A percentile compares a stretch with the other conserved stretches of the same genome.
These are phyloP conservation scores for Cheiracanthium punctorium DNA, from an alignment of 2,888 invertebrate species.

Conservation along the genomic window DNA sequence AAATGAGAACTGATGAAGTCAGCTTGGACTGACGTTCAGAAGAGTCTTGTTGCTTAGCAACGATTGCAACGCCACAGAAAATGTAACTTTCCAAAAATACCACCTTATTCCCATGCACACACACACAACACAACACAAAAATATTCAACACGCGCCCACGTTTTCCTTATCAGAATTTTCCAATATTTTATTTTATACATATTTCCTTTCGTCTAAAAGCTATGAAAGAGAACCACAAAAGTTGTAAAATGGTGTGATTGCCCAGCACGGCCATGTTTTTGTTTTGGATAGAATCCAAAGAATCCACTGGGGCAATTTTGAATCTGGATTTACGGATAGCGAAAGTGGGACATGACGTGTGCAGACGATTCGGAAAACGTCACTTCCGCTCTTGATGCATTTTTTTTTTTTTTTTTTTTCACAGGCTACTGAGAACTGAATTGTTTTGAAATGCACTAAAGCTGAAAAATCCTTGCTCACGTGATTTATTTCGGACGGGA, in stretches of 20 bases:
- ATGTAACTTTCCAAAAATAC: slow-evolving; percentile 45
- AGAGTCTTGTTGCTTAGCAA: slow-evolving; percentile 46
- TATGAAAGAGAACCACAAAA: background rate
- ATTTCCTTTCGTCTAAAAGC: background rate
- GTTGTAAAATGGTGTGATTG: slow-evolving; percentile 8
- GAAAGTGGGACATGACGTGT: slow-evolving; percentile 64
- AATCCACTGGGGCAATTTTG: slow-evolving; percentile 43
- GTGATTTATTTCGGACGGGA: no score
- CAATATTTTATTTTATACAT: no score
- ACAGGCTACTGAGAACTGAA: no score
- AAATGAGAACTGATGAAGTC: slow-evolving; percentile 45
- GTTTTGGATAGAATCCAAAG: slow-evolving; percentile 55
- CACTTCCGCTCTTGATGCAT: slow-evolving; percentile 33
- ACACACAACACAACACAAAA: no score
- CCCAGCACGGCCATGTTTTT: slow-evolving; percentile 17
- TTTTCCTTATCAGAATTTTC: background rate
- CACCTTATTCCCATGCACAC: slow-evolving; percentile 12
- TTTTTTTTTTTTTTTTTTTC: no score
- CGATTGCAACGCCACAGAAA: slow-evolving; percentile 55
- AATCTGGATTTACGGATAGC: slow-evolving; percentile 44
- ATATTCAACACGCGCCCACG: no score
- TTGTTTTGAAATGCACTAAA: no score
- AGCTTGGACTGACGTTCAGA: slow-evolving; percentile 39
- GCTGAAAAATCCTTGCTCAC: no score
- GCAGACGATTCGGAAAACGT: slow-evolving; percentile 33